Base-by-base conservation (phyloP, 2,797 vertebrate genomes). In the Garrulus glandarius region DNA sequence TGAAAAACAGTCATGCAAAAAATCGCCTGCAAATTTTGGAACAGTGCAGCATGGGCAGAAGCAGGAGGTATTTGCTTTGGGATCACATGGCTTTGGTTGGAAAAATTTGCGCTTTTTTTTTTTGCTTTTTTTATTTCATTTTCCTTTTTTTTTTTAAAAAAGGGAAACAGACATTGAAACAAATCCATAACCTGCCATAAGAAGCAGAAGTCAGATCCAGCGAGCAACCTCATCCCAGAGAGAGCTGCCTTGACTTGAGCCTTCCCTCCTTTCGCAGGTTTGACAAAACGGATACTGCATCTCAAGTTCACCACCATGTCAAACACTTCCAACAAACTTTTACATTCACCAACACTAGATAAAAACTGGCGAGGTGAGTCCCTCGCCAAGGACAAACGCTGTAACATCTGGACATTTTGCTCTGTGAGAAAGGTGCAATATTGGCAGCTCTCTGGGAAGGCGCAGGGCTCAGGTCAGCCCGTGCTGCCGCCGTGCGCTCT, bases 41-140 rank as follows among this genome's bases (percentile, higher is more conserved):
- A 76, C 77, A 86, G 89, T 82, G 92, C 89, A 94, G 94, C 96
- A 84, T 11, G 80, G 93, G 77, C 92, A 92, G 69, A 96, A 95
- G 88, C 94, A 92, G 89, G 91, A 93, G 93, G 89, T 91, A 95
- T 95, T 95, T 74, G 63, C 95, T 96, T 93, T 96, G 93, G 92
- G 91, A 95, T 92, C 84, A 81, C 76, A 95, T 89, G 91, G 91
- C 95, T 96, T 95, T 95, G 83, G 92, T 93, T 71, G 92, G 72
- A 95, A 89, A 95, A 93, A 89, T 1, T 56, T 41, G 37, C 1
- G 6, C 4, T 21, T 21, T 29, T n/a, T 39, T 61, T 24, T 24
- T 39, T 47, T 18, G 0, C 5, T 34, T 14, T 47, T 47, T 34
- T 46, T 30, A 27, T 4, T 16, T 12, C 10, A 9, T 26, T 27